phyloP scores from a whole-genome alignment of 2,888 invertebrate species.

The Caenorhabditis doughertyi region DNA sequence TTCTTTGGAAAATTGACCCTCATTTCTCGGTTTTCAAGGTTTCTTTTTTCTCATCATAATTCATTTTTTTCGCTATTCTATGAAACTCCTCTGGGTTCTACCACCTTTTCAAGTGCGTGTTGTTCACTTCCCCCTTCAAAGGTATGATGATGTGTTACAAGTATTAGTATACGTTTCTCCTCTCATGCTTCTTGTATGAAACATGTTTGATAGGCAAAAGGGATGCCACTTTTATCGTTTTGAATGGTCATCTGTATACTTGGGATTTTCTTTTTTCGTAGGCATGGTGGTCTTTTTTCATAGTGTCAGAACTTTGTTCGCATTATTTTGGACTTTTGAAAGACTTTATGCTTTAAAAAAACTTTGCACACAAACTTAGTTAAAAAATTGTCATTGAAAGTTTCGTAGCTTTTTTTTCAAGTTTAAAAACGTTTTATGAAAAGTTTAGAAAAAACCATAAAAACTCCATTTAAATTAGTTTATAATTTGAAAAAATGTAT shows the following conservation, averaged over 20 bases:
- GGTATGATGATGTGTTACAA: not conserved
- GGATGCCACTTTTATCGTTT: not conserved
- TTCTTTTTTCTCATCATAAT: not conserved
- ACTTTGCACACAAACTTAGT: no score
- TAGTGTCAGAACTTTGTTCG: not conserved
- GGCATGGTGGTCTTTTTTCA: not conserved
- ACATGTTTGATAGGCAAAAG: not conserved
- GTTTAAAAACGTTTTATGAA: no score
- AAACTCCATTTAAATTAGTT: no score
- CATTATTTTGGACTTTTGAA: not conserved
- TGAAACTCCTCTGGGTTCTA: no score
- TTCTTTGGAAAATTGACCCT: not conserved
- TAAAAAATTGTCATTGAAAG: no score
- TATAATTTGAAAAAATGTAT: no score
- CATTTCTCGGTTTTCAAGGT: not conserved
- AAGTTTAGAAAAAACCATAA: no score
- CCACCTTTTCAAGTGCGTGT: constrained; percentile 12
- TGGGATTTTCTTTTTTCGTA: not conserved
- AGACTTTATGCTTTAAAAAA: no score
- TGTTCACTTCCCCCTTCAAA: not conserved
- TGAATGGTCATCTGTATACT: not conserved
- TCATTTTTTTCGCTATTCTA: not conserved
- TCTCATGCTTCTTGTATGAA: not conserved
- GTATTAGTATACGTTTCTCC: constrained; percentile 13
- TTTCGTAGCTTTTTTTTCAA: no score